These are phyloP conservation scores for Pseudomyrmex flavicornis DNA, from an alignment of 1,140 invertebrate genomes.

Conservation along the genomic window DNA sequence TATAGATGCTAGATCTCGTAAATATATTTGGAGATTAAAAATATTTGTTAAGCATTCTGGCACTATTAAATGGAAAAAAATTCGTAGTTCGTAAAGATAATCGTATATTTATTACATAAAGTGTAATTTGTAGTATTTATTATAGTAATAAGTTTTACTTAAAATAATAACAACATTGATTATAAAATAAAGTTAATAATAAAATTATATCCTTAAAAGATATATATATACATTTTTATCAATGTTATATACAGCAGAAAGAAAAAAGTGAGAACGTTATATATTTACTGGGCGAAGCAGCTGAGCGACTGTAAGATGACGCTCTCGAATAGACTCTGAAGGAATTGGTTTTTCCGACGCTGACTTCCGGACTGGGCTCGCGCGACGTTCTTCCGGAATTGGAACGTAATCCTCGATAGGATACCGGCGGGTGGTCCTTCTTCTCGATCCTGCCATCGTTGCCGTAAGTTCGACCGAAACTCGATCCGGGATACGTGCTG, in stretches of 20 bases:
- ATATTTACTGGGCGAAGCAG: constrained; percentile 73
- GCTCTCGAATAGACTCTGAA: constrained; percentile 77
- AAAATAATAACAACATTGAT: no score
- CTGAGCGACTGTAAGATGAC: constrained; percentile 75
- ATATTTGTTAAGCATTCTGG: no score
- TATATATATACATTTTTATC: not conserved
- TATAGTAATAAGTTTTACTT: no score
- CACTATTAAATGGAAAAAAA: not conserved
- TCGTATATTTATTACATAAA: not conserved
- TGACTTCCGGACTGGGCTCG: constrained; percentile 81
- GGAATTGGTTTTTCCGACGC: constrained; percentile 74
- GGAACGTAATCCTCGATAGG: constrained; percentile 74
- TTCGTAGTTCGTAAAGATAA: not conserved
- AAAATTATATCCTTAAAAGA: not conserved
- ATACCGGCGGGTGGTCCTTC: constrained; percentile 76
- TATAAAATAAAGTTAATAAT: not conserved
- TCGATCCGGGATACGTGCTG: constrained; percentile 78
- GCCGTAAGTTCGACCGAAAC: constrained; percentile 73
- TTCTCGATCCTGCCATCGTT: constrained; percentile 76
- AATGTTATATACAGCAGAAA: not conserved
- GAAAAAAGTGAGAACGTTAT: no score
- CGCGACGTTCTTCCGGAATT: constrained; percentile 77
- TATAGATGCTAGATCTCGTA: not conserved
- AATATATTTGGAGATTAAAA: not conserved
- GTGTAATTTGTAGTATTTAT: no score